Evolutionary conservation across 1,140 invertebrate genomes (phyloP).

Genomic region (Ceratitis capitata): DNA sequence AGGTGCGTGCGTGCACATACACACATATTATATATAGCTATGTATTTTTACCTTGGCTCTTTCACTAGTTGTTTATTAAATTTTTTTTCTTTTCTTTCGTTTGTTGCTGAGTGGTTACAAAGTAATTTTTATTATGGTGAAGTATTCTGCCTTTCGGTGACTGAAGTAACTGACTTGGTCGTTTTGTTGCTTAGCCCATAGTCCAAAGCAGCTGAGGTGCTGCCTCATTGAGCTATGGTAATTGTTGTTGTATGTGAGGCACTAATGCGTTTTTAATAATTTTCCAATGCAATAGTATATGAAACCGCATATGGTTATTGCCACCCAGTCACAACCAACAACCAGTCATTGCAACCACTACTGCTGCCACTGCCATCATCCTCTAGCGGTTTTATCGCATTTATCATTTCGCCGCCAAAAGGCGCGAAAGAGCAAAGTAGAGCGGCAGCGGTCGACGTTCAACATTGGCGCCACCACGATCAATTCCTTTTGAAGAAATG

Average conservation of each 20-base stretch:
- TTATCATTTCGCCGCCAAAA: constrained; percentile 40
- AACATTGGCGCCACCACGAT: constrained; percentile 4
- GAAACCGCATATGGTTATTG: neutral
- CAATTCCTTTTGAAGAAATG: neutral
- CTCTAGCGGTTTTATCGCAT: constrained; percentile 40
- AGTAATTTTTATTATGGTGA: neutral
- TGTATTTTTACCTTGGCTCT: neutral
- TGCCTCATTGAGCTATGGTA: neutral
- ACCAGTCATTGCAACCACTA: neutral
- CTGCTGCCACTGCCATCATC: neutral
- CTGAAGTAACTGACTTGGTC: neutral
- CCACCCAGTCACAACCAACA: neutral
- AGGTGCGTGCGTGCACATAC: neutral
- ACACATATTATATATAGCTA: too few relatives aligned
- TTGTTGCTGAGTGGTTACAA: neutral
- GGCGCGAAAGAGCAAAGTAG: neutral
- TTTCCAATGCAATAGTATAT: neutral
- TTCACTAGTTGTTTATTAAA: neutral
- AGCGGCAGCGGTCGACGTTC: too few relatives aligned
- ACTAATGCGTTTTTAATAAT: constrained; percentile 39
- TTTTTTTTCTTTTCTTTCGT: neutral
- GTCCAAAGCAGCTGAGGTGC: too few relatives aligned
- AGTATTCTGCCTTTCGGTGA: neutral
- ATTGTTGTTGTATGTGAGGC: neutral
- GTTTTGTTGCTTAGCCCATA: too few relatives aligned